Conservation (phyloP, 2,888 invertebrate species). For the Hyposoter didymator region DNA sequence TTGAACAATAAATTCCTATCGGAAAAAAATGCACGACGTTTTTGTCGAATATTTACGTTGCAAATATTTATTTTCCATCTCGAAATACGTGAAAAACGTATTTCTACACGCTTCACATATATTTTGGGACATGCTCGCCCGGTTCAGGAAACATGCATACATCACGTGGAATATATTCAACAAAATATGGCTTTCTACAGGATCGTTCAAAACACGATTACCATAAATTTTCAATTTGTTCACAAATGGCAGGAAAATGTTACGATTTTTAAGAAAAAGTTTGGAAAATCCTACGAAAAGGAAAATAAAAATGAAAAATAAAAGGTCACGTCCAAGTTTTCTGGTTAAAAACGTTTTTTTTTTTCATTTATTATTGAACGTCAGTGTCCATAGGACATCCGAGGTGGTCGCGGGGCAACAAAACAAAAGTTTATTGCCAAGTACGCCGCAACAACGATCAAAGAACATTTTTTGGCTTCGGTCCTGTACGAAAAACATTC, state of each 20-base stretch:
- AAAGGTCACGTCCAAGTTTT: background rate
- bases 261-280: background rate
- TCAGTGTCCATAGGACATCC: background rate
- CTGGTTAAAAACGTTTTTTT: too few relatives aligned
- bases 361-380: background rate
- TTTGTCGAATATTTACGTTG: constrained; percentile 2
- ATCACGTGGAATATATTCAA: constrained; percentile 16
- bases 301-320: background rate
- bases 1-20: background rate
- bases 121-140: constrained; percentile 22
- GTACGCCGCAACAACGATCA: background rate
- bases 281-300: background rate
- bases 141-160: background rate
- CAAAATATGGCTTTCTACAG: constrained; percentile 30
- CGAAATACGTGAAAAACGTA: constrained; percentile 21
- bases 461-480: background rate
- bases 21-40: constrained; percentile 9
- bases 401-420: background rate
- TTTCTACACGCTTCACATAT: constrained; percentile 14
- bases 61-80: constrained; percentile 19
- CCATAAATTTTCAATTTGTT: background rate
- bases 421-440: background rate
- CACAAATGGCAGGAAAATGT: background rate
- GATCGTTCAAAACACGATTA: background rate
- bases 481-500: background rate